Base-by-base conservation (phyloP, 2,888 invertebrate genomes). In the Pseudanteris insignis region DNA sequence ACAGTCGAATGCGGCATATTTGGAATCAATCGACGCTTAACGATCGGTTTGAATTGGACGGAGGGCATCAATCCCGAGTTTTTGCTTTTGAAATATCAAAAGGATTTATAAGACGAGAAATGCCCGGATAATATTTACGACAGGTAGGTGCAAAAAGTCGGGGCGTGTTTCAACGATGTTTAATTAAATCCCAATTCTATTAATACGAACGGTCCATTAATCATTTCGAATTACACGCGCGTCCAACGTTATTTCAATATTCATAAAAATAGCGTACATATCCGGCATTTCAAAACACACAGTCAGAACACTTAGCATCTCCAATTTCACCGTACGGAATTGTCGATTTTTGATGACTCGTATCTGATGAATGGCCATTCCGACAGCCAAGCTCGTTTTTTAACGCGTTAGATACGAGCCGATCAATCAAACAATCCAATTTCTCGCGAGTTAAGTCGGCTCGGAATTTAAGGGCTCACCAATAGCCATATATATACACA, bases 381-480 rank as follows among this genome's bases (percentile, higher is more conserved):
- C 53, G 30, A 37, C 33, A 29, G 32, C 8, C 29, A 21, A n/a
- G n/a, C n/a, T n/a, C n/a, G 18, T 58, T 53, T 62, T 61, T 47
- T 41, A 7, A 15, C 18, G 10, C 34, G 26, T 62, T 48, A 46
- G 34, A 55, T 46, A 32, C 47, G 37, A 50, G 28, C 40, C 57
- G 33, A 58, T 58, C 63, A 58, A 63, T 63, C 48, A 58, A 53
- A 38, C 48, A 33, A 53, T 53, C 57, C 53, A 57, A 57, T 62
- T 62, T 51, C 57, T 57, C 51, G 47, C 46, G 30, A 44, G 38
- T 50, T 40, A 46, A 59, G 51, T 33, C 34, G 29, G 29, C 1
- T 6, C 26, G 37, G 43, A 43, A 32, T 40, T 15, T 9, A 4
- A 18, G 6, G 18, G 18, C 18, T 18, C 18, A 18, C 18, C 6